A percentile compares a stretch with the other conserved stretches of the same genome.
phyloP scores from a whole-genome alignment of 2,888 invertebrate genomes.

The Temnothorax ravouxi region DNA sequence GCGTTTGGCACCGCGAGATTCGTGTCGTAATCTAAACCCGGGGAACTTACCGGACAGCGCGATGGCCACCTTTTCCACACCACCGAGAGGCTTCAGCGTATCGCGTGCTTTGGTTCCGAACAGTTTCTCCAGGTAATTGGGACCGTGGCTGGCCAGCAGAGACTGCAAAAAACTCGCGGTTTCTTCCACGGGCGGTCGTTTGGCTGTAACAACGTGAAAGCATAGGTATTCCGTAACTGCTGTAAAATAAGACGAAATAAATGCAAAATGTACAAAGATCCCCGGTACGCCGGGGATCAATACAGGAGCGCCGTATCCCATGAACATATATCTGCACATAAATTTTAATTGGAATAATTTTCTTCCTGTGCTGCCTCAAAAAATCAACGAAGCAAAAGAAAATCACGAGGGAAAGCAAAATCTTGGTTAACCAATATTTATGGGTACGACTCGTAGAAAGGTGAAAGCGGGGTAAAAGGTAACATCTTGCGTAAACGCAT shows the following conservation, averaged over 20 bases:
- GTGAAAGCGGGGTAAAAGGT: not conserved
- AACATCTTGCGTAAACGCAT: not conserved
- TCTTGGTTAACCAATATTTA: not conserved
- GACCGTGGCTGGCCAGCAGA: conserved; percentile 97
- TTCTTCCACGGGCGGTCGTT: conserved; percentile 98
- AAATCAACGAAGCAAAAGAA: not conserved
- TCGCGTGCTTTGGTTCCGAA: conserved; percentile 98
- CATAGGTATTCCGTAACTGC: not conserved
- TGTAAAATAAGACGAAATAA: not conserved
- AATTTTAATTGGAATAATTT: conserved; percentile 18
- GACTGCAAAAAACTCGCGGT: conserved; percentile 98
- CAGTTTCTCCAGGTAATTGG: conserved; percentile 98
- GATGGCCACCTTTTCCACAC: conserved; percentile 98
- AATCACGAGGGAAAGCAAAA: not conserved
- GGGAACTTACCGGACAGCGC: conserved; percentile 93
- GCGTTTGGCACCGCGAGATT: not conserved
- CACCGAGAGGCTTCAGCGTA: conserved; percentile 96
- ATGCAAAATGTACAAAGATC: not conserved
- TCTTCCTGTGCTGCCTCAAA: not conserved
- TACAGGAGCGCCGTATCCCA: not conserved
- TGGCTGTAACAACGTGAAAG: conserved; percentile 89
- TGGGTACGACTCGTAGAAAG: not conserved
- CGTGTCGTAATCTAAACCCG: not conserved
- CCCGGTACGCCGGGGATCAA: not conserved
- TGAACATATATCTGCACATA: not conserved